Base-by-base conservation (phyloP, 2,888 invertebrate species). In the Epirrhoe alternata region DNA sequence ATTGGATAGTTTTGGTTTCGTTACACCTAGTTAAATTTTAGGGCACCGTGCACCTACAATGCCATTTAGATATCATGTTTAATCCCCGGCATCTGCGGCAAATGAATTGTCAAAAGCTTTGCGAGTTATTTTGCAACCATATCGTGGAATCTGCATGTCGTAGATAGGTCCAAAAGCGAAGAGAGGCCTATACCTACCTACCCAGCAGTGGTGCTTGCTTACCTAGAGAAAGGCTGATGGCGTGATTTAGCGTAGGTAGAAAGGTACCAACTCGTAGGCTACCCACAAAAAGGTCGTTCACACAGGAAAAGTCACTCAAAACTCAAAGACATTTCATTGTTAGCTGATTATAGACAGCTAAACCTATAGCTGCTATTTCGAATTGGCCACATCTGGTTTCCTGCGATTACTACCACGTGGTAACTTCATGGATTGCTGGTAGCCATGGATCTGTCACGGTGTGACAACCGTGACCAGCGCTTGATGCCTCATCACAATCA, bases 381-480 rank as follows among this genome's bases (percentile, higher is more conserved):
- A 74, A 86, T 86, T 82, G 75, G 79, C 67, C 78, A 80, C 78
- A 73, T 75, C 70, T 68, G 12, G 82, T 77, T 84, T 84, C 85
- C 86, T 80, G 86, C 72, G 72, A 86, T 88, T 87, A 87, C 65
- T 54, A 67, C 55, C 72, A 66, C 65, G 73, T 70, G 66, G 62
- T 71, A 61, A 30, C 45, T 47, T 56, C 17, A 35, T 58, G 50
- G 35, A 35, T 33, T 51, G 24, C 16, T 51, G 65, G 57, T 33
- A 53, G 45, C 60, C 56, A 58, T 66, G 63, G 53, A 68, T 64
- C 49, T 68, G 67, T 61, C 58, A 72, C 51, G 61, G 57, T 31
- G 50, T 78, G 85, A 85, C 82, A 82, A 68, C 77, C 82, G 81
- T 86, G 83, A 83, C 85, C 61, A 53, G 53, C 49, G 17, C 45